Evolutionary conservation across 1,140 invertebrate species (phyloP), one percentile per base, ranked within the genome.

Genomic region (Ruditapes philippinarum): DNA sequence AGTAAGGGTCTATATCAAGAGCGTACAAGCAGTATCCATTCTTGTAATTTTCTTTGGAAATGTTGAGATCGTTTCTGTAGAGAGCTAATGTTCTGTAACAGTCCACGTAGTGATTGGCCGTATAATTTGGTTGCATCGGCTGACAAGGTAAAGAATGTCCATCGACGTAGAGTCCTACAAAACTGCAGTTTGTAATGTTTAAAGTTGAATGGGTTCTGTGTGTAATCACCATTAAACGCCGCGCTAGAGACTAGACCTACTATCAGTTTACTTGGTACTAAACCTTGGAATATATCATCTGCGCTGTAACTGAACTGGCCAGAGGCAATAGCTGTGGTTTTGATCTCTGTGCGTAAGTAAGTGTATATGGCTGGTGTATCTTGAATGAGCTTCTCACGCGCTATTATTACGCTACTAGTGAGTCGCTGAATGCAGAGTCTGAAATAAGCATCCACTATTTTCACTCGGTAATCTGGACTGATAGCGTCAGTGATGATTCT

Each of bases 391-490:
- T 73, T 85, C 49, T 51, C 38, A 45, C 85, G 65, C 17, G 82
- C 89, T 70, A 86, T n/a, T 68, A 74, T n/a, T 25, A 90, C 36
- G 45, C 45, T 76, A 22, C 51, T 49, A 12, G 62, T 85, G 2
- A 81, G 82, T 36, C 74, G 31, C 36, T 62, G 83, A 0, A 85
- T 42, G 28, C 82, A 85, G 1, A 89, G 40, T 25, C 68, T 84
- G 42, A 89, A 80, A 70, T 14, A 42, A 51, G 82, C 88, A 25
- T 89, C 88, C 19, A 85, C 82, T 19, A 89, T 89, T 73, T 85
- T 22, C 28, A 89, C 33, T 19, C 78, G 79, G 25, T 86, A 84
- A n/a, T 70, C 36, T 1, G 83, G 42, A 36, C 11, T 22, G 11
- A 42, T 36, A 12, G 57, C 51, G 31, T 70, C 60, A 14, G 57